Percentiles rank a stretch among this genome's conserved stretches.
phyloP scores from a whole-genome alignment of 2,888 invertebrate genomes.

The Drosophila algonquin region DNA sequence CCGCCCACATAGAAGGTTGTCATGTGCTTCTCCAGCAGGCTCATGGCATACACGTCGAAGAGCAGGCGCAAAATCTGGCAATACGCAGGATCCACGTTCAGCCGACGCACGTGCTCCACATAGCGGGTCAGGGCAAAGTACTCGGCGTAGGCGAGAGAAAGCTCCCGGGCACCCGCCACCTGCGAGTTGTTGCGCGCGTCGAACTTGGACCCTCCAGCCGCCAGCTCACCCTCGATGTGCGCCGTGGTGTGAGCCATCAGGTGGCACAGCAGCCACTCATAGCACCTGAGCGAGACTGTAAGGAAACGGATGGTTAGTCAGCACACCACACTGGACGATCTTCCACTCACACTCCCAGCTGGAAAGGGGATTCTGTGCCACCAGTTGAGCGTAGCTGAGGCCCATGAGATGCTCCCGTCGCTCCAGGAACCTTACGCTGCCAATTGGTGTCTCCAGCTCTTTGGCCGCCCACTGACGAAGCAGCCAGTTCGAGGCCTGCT shows the following conservation, averaged over 20 bases:
- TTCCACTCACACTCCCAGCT: slow-evolving; percentile 79
- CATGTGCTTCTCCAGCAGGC: slow-evolving; percentile 88
- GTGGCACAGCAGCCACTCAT: slow-evolving; percentile 93
- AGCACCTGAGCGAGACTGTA: slow-evolving; percentile 89
- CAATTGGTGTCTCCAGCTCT: slow-evolving; percentile 87
- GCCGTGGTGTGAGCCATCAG: slow-evolving; percentile 89
- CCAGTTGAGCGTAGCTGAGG: slow-evolving; percentile 51
- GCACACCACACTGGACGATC: not conserved
- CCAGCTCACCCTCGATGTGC: slow-evolving; percentile 86
- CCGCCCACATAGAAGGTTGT: slow-evolving; percentile 88
- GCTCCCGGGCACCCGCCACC: slow-evolving; percentile 90
- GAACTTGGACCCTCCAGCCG: slow-evolving; percentile 88
- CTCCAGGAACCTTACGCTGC: slow-evolving; percentile 88
- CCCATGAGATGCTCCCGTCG: slow-evolving; percentile 85
- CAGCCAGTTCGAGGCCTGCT: slow-evolving; percentile 95
- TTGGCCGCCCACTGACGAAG: slow-evolving; percentile 87
- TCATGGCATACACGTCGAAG: slow-evolving; percentile 86
- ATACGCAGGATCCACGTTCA: slow-evolving; percentile 80
- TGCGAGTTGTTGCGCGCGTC: slow-evolving; percentile 92
- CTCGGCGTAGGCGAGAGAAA: slow-evolving; percentile 92
- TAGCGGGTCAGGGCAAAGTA: slow-evolving; percentile 85
- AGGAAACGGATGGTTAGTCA: not conserved
- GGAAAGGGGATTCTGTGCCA: slow-evolving; percentile 42
- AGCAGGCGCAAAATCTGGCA: slow-evolving; percentile 85
- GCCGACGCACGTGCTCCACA: slow-evolving; percentile 74